Conservation (phyloP, 1,140 invertebrate species). For the Zaprionus gabonicus region DNA sequence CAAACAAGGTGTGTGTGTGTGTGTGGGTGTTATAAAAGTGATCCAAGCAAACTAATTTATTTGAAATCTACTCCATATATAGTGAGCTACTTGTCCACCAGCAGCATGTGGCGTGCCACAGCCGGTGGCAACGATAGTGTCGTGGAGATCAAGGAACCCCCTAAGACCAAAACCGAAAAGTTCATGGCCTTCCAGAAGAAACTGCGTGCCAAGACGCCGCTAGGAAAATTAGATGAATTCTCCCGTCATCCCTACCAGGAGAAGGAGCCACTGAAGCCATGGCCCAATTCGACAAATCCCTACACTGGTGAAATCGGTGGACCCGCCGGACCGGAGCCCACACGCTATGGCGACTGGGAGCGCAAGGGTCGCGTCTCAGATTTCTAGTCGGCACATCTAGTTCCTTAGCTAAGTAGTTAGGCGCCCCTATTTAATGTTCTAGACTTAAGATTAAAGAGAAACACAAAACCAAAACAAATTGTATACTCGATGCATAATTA, state of each 20-base stretch:
- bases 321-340: slow-evolving; percentile 98
- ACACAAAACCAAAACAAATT: slow-evolving; percentile 45
- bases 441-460: slow-evolving; percentile 31
- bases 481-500: slow-evolving; percentile 41
- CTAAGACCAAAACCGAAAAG: slow-evolving; percentile 63
- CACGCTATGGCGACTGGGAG: slow-evolving; percentile 99
- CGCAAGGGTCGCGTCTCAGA: slow-evolving; percentile 98
- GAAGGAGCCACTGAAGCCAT: slow-evolving; percentile 93
- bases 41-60: slow-evolving; percentile 14
- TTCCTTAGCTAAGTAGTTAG: slow-evolving; percentile 53
- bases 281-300: slow-evolving; percentile 95
- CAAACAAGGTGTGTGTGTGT: slow-evolving; percentile 79
- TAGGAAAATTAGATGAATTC: slow-evolving; percentile 88
- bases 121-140: slow-evolving; percentile 47
- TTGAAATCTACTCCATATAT: slow-evolving; percentile 18
- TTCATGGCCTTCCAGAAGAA: slow-evolving; percentile 87
- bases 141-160: slow-evolving; percentile 64
- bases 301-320: slow-evolving; percentile 92
- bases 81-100: slow-evolving; percentile 64
- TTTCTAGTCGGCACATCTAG: slow-evolving; percentile 86
- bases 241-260: slow-evolving; percentile 91
- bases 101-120: slow-evolving; percentile 46
- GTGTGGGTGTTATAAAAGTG: slow-evolving; percentile 22
- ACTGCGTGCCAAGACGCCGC: slow-evolving; percentile 87
- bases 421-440: slow-evolving; percentile 37